Evolutionary conservation across 2,113 vertebrate genomes (phyloP).

Genomic region (Aspidoscelis tigris): DNA sequence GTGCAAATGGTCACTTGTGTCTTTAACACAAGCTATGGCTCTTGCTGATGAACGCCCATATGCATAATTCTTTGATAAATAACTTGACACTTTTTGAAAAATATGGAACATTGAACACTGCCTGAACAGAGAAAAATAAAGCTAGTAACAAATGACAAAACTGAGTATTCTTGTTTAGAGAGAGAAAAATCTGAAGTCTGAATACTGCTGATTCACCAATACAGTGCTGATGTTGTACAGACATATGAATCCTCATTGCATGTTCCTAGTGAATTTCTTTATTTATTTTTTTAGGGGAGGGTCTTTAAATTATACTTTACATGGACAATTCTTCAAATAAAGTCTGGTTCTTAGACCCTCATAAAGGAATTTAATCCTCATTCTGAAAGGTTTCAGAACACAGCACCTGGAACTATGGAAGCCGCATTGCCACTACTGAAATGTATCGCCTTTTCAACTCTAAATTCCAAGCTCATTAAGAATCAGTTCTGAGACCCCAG

Average conservation of each 20-base stretch:
- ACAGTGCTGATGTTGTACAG: background rate
- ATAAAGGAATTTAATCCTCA: too few relatives aligned
- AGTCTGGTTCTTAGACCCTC: too few relatives aligned
- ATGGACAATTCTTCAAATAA: too few relatives aligned
- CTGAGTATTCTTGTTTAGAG: background rate
- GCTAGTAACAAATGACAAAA: background rate
- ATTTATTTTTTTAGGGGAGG: too few relatives aligned
- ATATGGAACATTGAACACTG: background rate
- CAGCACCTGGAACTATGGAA: background rate
- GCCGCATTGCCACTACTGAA: background rate
- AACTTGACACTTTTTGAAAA: background rate
- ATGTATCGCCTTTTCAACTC: too few relatives aligned
- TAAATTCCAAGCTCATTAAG: background rate
- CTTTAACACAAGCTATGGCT: background rate
- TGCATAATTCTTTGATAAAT: slow-evolving; percentile 20
- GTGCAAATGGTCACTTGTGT: slow-evolving; percentile 11
- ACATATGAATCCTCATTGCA: background rate
- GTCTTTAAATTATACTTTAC: too few relatives aligned
- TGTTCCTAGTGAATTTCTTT: background rate
- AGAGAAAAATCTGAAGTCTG: too few relatives aligned
- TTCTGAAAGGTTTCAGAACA: too few relatives aligned
- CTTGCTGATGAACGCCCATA: background rate
- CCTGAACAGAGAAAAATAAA: background rate
- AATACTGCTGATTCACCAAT: background rate
- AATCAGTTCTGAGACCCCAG: background rate